Percentiles rank a stretch among this genome's conserved stretches.
Evolutionary conservation across 1,140 invertebrate genomes (phyloP).

Genomic region (Bombus soroeensis): DNA sequence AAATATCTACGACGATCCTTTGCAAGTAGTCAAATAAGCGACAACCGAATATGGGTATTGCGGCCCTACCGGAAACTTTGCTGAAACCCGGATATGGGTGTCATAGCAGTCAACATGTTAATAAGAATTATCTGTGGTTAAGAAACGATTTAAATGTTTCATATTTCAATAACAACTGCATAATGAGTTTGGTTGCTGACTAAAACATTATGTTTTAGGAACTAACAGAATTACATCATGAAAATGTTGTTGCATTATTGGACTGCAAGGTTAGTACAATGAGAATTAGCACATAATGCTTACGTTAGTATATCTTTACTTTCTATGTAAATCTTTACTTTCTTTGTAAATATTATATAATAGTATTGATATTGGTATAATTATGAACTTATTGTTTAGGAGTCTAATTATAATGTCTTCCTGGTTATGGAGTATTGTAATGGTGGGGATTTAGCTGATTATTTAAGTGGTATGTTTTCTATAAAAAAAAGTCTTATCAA

Average conservation of each 20-base stretch:
- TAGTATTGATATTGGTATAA: conserved; percentile 25
- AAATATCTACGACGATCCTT: too few species aligned
- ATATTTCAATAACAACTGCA: neutral
- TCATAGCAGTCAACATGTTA: too few species aligned
- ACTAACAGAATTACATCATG: conserved; percentile 97
- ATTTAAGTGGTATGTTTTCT: conserved; percentile 88
- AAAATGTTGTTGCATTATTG: conserved; percentile 98
- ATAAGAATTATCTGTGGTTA: conserved; percentile 10
- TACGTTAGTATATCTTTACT: conserved; percentile 4
- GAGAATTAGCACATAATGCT: conserved; percentile 34
- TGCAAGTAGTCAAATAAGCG: too few species aligned
- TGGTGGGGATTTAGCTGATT: conserved; percentile 99
- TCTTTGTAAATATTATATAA: conserved; percentile 1
- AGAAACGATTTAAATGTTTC: neutral
- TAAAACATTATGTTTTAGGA: conserved; percentile 86
- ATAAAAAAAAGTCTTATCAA: conserved; percentile 16
- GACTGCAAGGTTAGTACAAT: conserved; percentile 91
- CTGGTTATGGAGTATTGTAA: conserved; percentile 99
- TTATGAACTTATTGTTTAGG: conserved; percentile 81
- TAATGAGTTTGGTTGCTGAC: conserved; percentile 45
- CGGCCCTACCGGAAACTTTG: too few species aligned
- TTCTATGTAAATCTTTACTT: neutral
- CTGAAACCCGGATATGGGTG: too few species aligned
- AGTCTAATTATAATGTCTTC: conserved; percentile 96
- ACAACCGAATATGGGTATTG: too few species aligned